Percentiles rank a stretch among this genome's conserved stretches.
These are phyloP conservation scores for Mnemiopsis leidyi DNA, from an alignment of 37 sponge, comb jelly and placozoan species.

Conservation along the genomic window DNA sequence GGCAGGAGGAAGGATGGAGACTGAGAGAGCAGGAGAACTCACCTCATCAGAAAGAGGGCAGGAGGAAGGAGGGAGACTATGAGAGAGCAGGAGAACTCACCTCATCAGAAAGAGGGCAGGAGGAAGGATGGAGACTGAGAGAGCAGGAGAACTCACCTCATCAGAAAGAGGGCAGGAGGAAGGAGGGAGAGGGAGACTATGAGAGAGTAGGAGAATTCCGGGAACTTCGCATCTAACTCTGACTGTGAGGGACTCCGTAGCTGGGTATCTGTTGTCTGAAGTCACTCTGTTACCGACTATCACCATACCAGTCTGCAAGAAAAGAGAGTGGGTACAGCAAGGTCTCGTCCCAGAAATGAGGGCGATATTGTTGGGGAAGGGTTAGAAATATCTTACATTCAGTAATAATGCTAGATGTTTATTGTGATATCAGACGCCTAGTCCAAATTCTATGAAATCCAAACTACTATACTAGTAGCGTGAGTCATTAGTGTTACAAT, in stretches of 20 bases:
- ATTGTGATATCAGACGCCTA: too few relatives aligned
- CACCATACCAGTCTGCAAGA: background rate
- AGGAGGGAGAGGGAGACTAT: constrained; percentile 1
- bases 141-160: background rate
- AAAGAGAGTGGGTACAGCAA: background rate
- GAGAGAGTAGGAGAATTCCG: background rate
- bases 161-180: constrained; percentile 2
- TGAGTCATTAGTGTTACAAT: too few relatives aligned
- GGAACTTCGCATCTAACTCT: constrained; percentile 19
- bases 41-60: constrained; percentile 30
- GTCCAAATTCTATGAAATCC: too few relatives aligned
- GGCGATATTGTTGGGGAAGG: too few relatives aligned
- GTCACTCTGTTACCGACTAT: background rate
- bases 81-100: background rate
- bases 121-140: background rate
- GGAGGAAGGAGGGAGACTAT: background rate
- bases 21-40: background rate
- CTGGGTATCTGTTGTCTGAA: constrained; percentile 1
- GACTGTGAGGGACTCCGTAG: constrained; percentile 11
- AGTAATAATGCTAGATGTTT: too few relatives aligned
- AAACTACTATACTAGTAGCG: too few relatives aligned
- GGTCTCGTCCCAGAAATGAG: too few relatives aligned
- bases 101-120: constrained; percentile 13
- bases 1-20: background rate
- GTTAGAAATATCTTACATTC: too few relatives aligned